Evolutionary conservation across 2,888 invertebrate species (phyloP).

Genomic region (Ichneumoninae sp.): DNA sequence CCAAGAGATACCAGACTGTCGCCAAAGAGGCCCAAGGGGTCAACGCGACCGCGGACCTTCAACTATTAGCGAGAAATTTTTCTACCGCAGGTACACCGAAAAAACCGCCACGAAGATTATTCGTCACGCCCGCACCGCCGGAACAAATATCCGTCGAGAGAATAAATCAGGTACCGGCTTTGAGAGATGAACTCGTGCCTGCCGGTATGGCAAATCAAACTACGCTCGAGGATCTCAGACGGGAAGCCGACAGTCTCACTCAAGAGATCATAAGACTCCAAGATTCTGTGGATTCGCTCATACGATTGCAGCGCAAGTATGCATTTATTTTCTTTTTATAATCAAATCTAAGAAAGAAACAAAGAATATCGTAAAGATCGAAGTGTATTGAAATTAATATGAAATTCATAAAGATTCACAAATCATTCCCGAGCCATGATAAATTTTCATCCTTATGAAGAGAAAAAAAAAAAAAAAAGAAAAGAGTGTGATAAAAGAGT

Average conservation of each 20-base stretch:
- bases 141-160: conserved; percentile 79
- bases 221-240: conserved; percentile 92
- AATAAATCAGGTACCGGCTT: conserved; percentile 86
- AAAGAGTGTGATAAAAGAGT: too few relatives aligned
- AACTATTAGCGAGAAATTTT: conserved; percentile 89
- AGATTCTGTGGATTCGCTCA: conserved; percentile 93
- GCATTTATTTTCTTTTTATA: conserved; percentile 56
- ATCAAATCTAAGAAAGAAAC: conserved; percentile 6
- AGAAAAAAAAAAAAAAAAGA: background rate
- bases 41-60: conserved; percentile 90
- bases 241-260: conserved; percentile 87
- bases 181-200: conserved; percentile 93
- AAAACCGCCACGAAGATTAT: conserved; percentile 86
- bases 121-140: conserved; percentile 89
- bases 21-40: conserved; percentile 92
- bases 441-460: too few relatives aligned
- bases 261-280: conserved; percentile 92
- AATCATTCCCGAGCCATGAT: background rate
- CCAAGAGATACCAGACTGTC: conserved; percentile 92
- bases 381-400: background rate
- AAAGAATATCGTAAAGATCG: background rate
- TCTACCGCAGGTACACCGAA: conserved; percentile 82
- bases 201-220: conserved; percentile 90
- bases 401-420: background rate
- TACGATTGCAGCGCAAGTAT: conserved; percentile 91